Evolutionary conservation across 2,888 invertebrate species (phyloP).

Genomic region (Morpho achilles): DNA sequence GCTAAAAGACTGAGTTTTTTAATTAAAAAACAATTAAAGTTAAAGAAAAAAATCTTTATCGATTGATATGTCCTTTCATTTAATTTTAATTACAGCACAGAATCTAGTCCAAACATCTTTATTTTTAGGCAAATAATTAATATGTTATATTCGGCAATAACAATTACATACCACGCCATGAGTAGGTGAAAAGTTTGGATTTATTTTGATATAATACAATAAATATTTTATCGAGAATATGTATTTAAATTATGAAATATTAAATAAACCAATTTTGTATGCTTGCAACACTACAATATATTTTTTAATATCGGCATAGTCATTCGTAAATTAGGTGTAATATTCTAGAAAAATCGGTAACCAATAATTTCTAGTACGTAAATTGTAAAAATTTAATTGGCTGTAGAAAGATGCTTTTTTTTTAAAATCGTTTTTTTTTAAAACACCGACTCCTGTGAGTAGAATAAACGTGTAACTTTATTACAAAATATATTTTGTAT

Average conservation of each 20-base stretch:
- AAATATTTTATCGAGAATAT: no score
- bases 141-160: no score
- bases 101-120: no score
- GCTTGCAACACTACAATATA: not conserved
- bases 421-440: conserved; percentile 39
- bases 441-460: conserved; percentile 61
- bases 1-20: no score
- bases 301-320: conserved; percentile 5
- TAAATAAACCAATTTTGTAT: not conserved
- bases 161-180: no score
- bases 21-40: no score
- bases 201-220: no score
- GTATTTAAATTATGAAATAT: not conserved
- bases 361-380: conserved; percentile 31
- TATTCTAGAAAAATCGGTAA: conserved; percentile 43
- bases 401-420: conserved; percentile 57
- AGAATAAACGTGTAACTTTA: conserved; percentile 74
- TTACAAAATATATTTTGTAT: conserved; percentile 38
- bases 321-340: conserved; percentile 44
- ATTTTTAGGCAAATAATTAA: no score
- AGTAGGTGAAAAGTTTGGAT: no score
- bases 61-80: no score
- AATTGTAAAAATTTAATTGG: conserved; percentile 48
- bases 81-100: no score
- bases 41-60: no score